Evolutionary conservation across 2,113 vertebrate genomes (phyloP).

Genomic region (Ornithorhynchus anatinus): DNA sequence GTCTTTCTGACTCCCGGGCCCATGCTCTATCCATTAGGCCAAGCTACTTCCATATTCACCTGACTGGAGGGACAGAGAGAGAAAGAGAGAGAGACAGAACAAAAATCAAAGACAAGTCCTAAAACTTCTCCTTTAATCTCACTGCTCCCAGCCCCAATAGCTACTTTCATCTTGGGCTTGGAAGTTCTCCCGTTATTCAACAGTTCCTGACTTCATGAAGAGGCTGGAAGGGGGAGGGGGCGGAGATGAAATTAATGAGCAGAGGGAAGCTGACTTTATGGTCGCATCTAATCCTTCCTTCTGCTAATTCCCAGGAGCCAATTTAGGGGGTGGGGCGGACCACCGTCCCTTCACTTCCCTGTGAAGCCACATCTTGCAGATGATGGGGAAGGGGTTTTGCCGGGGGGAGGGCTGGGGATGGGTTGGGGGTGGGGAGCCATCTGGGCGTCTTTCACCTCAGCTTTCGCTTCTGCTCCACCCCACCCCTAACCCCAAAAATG

Average conservation of each 20-base stretch:
- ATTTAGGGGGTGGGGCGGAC: slow-evolving; percentile 65
- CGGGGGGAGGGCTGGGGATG: neutral
- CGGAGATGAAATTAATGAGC: slow-evolving; percentile 73
- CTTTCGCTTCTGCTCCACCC: too few species aligned
- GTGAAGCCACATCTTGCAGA: slow-evolving; percentile 8
- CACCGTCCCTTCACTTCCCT: slow-evolving; percentile 38
- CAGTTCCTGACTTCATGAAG: slow-evolving; percentile 45
- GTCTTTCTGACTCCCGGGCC: too few species aligned
- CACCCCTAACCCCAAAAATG: too few species aligned
- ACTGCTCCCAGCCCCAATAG: slow-evolving; percentile 60
- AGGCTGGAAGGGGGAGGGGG: slow-evolving; percentile 14
- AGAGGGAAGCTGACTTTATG: slow-evolving; percentile 74
- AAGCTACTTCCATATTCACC: too few species aligned
- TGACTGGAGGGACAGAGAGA: slow-evolving; percentile 16
- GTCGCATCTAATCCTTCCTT: slow-evolving; percentile 72
- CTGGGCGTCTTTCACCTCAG: too few species aligned
- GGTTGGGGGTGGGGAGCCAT: neutral
- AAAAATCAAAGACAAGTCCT: slow-evolving; percentile 71
- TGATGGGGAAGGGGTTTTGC: neutral
- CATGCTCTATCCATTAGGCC: too few species aligned
- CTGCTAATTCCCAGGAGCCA: slow-evolving; percentile 68
- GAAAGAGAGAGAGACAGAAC: neutral
- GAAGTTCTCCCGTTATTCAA: slow-evolving; percentile 61
- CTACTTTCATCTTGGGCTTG: slow-evolving; percentile 74
- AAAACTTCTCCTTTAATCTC: slow-evolving; percentile 76